phyloP scores from a whole-genome alignment of 2,888 invertebrate genomes.

The Boloria euphrosyne region DNA sequence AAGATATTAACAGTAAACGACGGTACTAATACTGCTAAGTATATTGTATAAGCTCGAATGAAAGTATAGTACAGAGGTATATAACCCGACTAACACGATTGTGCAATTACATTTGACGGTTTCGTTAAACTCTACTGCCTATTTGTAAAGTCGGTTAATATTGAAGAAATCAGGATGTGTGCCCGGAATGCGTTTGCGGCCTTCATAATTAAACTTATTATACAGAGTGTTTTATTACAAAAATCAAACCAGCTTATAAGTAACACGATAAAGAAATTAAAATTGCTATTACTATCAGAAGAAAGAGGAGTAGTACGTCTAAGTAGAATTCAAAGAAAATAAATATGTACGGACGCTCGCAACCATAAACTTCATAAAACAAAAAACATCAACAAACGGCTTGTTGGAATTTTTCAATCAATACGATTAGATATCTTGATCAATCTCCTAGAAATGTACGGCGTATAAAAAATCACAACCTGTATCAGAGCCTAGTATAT shows the following conservation, averaged over 20 bases:
- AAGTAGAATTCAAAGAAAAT: neutral
- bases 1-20: neutral
- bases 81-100: conserved; percentile 14
- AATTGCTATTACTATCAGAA: too few species aligned
- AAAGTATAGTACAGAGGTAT: conserved; percentile 13
- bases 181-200: conserved; percentile 65
- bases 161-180: conserved; percentile 46
- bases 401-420: conserved; percentile 28
- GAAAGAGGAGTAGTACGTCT: neutral
- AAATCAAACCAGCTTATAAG: too few species aligned
- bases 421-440: conserved; percentile 29
- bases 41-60: neutral
- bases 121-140: conserved; percentile 20
- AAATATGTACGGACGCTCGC: neutral
- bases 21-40: neutral
- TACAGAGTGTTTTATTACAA: conserved; percentile 48
- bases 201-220: conserved; percentile 57
- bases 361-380: conserved; percentile 7
- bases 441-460: conserved; percentile 20
- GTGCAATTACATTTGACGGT: conserved; percentile 17
- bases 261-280: too few species aligned
- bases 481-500: conserved; percentile 67
- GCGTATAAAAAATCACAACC: conserved; percentile 45
- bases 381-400: conserved; percentile 22
- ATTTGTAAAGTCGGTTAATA: conserved; percentile 38